These are phyloP conservation scores for Melanotaenia duboulayi DNA, from an alignment of 2,113 vertebrate species.

Conservation along the genomic window DNA sequence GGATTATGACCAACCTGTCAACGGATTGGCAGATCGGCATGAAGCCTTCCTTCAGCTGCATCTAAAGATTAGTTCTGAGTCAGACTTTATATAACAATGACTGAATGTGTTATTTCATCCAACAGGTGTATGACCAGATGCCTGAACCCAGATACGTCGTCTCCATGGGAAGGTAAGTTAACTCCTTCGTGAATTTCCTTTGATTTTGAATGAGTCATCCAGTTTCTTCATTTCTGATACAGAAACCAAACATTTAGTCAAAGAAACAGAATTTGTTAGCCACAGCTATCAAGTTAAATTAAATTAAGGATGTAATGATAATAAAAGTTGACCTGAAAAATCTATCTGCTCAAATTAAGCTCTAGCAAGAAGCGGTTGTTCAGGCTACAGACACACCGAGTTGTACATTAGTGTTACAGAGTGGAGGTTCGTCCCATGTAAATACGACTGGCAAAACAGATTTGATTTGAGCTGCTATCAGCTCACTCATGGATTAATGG, in stretches of 20 bases:
- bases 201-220: not conserved
- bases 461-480: too few species aligned
- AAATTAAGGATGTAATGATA: too few species aligned
- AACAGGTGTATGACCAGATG: constrained; percentile 98
- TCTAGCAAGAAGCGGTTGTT: too few species aligned
- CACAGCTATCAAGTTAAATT: too few species aligned
- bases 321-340: too few species aligned
- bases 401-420: too few species aligned
- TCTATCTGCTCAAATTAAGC: too few species aligned
- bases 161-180: constrained; percentile 95
- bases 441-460: too few species aligned
- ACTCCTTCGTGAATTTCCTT: not conserved
- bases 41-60: constrained; percentile 53
- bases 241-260: not conserved
- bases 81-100: constrained; percentile 43
- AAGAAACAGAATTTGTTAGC: not conserved
- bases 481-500: too few species aligned
- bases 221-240: not conserved
- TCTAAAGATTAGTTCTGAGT: constrained; percentile 52
- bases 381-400: too few species aligned
- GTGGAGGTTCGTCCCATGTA: too few species aligned
- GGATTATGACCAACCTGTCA: constrained; percentile 63
- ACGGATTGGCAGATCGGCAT: constrained; percentile 35
- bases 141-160: constrained; percentile 96
- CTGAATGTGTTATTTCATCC: constrained; percentile 31